These are phyloP conservation scores for Chloroclystis v-ata DNA, from an alignment of 2,888 invertebrate genomes.

Conservation along the genomic window DNA sequence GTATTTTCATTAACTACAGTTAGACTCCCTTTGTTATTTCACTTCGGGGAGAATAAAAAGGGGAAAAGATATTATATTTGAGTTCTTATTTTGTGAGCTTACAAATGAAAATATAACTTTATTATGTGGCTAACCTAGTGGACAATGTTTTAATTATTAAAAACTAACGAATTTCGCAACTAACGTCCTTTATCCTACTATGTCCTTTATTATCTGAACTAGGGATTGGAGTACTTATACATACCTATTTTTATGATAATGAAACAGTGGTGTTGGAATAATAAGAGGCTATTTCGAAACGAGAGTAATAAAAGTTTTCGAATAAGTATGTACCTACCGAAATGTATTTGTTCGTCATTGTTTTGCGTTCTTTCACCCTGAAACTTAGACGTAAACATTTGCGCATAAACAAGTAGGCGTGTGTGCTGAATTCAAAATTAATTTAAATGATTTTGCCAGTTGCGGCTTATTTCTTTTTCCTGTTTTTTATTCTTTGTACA, in stretches of 20 bases:
- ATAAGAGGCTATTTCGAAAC: not conserved
- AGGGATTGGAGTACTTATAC: no score
- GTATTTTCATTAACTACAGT: conserved; percentile 13
- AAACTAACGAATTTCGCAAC: not conserved
- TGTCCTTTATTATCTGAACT: no score
- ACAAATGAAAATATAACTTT: conserved; percentile 15
- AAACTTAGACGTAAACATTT: not conserved
- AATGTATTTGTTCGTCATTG: not conserved
- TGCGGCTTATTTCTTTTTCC: no score
- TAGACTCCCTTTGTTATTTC: conserved; percentile 10
- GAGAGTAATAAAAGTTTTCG: not conserved
- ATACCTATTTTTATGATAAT: conserved; percentile 8
- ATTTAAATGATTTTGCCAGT: not conserved
- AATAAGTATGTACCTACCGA: not conserved
- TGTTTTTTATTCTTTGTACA: no score
- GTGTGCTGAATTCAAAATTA: no score
- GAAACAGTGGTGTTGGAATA: not conserved
- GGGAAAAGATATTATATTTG: conserved; percentile 11
- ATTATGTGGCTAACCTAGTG: conserved; percentile 8
- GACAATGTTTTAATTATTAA: not conserved
- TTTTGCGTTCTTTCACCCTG: conserved; percentile 1
- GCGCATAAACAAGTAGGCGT: not conserved
- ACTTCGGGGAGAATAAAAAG: conserved; percentile 13
- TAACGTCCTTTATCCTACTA: no score
- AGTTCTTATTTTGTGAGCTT: conserved; percentile 9